Conservation (phyloP, 2,888 invertebrate genomes). For the Eulithis testata region DNA sequence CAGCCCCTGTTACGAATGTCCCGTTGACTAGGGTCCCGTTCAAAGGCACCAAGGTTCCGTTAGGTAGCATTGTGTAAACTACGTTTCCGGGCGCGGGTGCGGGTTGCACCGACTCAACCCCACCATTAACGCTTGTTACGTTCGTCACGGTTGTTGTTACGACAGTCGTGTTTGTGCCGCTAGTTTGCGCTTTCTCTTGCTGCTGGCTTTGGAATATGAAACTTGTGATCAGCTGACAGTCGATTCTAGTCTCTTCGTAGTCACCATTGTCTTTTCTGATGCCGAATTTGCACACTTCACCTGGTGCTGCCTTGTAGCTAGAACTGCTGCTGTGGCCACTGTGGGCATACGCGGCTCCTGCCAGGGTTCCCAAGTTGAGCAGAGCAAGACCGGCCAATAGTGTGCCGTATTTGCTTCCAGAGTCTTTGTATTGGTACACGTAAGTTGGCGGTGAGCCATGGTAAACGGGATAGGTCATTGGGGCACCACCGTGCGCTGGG, state of each 20-base stretch:
- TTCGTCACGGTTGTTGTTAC: constrained; percentile 68
- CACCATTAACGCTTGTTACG: constrained; percentile 62
- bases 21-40: constrained; percentile 49
- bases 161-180: constrained; percentile 56
- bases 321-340: constrained; percentile 45
- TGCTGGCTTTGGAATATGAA: constrained; percentile 66
- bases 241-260: constrained; percentile 74
- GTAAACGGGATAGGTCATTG: constrained; percentile 69
- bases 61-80: constrained; percentile 62
- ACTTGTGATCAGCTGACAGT: constrained; percentile 72
- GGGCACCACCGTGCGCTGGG: constrained; percentile 58
- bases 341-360: constrained; percentile 56
- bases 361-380: constrained; percentile 72
- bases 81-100: constrained; percentile 45
- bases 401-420: constrained; percentile 76
- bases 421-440: constrained; percentile 73
- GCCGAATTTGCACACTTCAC: constrained; percentile 74
- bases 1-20: constrained; percentile 33
- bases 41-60: constrained; percentile 67
- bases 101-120: constrained; percentile 44
- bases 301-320: constrained; percentile 61
- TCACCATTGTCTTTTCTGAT: constrained; percentile 72
- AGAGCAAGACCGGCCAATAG: constrained; percentile 71
- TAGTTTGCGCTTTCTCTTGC: constrained; percentile 44
- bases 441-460: constrained; percentile 69